Conservation (phyloP, 2,888 invertebrate genomes). For the Drosophila prolongata region DNA sequence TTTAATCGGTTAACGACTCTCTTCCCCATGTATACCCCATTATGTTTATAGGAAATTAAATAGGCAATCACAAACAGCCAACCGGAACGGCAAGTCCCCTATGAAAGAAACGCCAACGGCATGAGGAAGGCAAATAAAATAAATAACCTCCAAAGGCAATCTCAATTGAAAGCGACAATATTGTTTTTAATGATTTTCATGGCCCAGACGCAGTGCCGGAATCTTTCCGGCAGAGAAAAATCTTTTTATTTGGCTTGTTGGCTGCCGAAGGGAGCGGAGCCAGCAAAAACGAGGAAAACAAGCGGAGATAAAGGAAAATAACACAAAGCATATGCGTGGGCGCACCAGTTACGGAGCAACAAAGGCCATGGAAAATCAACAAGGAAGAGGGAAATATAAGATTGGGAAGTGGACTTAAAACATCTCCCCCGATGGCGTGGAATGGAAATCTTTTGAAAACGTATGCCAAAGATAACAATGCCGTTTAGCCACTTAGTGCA, state of each 20-base stretch:
- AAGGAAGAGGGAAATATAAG: conserved; percentile 11
- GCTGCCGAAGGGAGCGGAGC: conserved; percentile 31
- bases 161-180: conserved; percentile 70
- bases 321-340: conserved; percentile 62
- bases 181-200: conserved; percentile 74
- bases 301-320: conserved; percentile 27
- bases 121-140: conserved; percentile 55
- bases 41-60: conserved; percentile 42
- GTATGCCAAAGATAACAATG: conserved; percentile 44
- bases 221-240: conserved; percentile 36
- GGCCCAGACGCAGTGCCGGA: conserved; percentile 29
- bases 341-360: conserved; percentile 37
- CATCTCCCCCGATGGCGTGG: not conserved
- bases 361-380: conserved; percentile 50
- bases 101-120: conserved; percentile 9
- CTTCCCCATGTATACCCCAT: not conserved
- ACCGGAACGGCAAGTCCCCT: conserved; percentile 16
- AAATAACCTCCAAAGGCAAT: conserved; percentile 56
- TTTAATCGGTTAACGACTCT: conserved; percentile 23
- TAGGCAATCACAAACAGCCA: conserved; percentile 39
- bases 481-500: conserved; percentile 51
- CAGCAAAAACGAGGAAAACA: conserved; percentile 26
- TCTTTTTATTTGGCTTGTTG: conserved; percentile 60
- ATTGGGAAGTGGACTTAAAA: conserved; percentile 1
- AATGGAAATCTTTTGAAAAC: conserved; percentile 42